Evolutionary conservation across 2,113 vertebrate genomes (phyloP).

Genomic region (Vulpes vulpes): DNA sequence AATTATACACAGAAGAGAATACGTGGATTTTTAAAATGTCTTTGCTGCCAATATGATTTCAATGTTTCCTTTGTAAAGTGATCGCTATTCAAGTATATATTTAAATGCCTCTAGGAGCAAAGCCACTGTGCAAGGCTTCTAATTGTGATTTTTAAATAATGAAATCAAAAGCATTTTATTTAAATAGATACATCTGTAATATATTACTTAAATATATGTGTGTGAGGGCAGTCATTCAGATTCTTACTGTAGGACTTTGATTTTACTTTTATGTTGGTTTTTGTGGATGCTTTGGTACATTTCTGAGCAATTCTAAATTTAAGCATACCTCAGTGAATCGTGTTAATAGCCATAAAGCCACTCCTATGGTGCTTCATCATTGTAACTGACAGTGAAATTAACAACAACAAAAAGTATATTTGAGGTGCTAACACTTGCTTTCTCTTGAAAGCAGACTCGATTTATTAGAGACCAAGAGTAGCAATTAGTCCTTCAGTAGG

Average conservation of each 20-base stretch:
- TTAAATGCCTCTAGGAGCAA: slow-evolving; percentile 70
- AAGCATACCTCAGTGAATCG: slow-evolving; percentile 93
- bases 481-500: rapidly evolving
- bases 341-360: slow-evolving; percentile 89
- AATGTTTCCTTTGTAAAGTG: slow-evolving; percentile 56
- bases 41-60: slow-evolving; percentile 52
- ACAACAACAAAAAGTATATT: slow-evolving; percentile 52
- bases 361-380: slow-evolving; percentile 89
- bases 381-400: slow-evolving; percentile 86
- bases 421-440: slow-evolving; percentile 85
- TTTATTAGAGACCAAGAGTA: slow-evolving; percentile 75
- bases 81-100: slow-evolving; percentile 22
- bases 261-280: slow-evolving; percentile 71
- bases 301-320: slow-evolving; percentile 70
- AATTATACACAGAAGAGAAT: slow-evolving; percentile 54
- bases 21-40: background rate
- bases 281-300: slow-evolving; percentile 78
- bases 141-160: slow-evolving; percentile 63
- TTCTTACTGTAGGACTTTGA: slow-evolving; percentile 48
- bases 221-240: slow-evolving; percentile 59
- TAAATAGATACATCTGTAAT: slow-evolving; percentile 72
- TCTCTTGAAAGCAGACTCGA: slow-evolving; percentile 79
- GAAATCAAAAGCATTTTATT: slow-evolving; percentile 87
- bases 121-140: slow-evolving; percentile 61
- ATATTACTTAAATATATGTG: slow-evolving; percentile 54